A percentile compares a stretch with the other conserved stretches of the same genome.
These are phyloP conservation scores for Leptinotarsa rubiginosa DNA, from an alignment of 2,888 invertebrate species.

Conservation along the genomic window DNA sequence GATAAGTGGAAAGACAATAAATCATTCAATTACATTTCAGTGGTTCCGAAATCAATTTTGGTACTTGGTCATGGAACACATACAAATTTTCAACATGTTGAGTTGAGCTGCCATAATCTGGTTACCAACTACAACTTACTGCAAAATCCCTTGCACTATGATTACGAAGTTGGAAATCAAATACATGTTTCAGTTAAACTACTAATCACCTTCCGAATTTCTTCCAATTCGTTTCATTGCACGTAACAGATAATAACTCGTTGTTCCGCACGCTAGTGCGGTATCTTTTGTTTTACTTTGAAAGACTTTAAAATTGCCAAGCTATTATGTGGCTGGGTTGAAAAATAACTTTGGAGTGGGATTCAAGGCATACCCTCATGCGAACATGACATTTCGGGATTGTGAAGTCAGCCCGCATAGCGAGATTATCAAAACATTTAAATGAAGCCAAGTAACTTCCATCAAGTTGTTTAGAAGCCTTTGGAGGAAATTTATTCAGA, in stretches of 20 bases:
- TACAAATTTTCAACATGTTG: no score
- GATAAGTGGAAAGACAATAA: no score
- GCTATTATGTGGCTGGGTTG: constrained; percentile 17
- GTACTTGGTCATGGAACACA: no score
- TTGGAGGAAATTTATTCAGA: constrained; percentile 22
- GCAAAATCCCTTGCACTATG: no score
- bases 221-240: neutral
- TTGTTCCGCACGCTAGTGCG: neutral
- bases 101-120: no score
- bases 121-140: no score
- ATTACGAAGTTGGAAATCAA: no score
- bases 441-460: constrained; percentile 36
- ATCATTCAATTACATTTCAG: no score
- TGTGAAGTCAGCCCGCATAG: constrained; percentile 34
- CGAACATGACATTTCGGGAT: constrained; percentile 25
- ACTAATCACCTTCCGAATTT: neutral
- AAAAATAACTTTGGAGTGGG: constrained; percentile 24
- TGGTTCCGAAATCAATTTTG: no score
- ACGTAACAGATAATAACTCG: no score
- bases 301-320: constrained; percentile 15
- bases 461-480: constrained; percentile 31
- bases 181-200: no score
- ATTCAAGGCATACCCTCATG: constrained; percentile 27
- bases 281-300: neutral
- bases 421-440: constrained; percentile 39